Base-by-base conservation (phyloP, 1,140 invertebrate genomes). In the Oedothorax gibbosus region DNA sequence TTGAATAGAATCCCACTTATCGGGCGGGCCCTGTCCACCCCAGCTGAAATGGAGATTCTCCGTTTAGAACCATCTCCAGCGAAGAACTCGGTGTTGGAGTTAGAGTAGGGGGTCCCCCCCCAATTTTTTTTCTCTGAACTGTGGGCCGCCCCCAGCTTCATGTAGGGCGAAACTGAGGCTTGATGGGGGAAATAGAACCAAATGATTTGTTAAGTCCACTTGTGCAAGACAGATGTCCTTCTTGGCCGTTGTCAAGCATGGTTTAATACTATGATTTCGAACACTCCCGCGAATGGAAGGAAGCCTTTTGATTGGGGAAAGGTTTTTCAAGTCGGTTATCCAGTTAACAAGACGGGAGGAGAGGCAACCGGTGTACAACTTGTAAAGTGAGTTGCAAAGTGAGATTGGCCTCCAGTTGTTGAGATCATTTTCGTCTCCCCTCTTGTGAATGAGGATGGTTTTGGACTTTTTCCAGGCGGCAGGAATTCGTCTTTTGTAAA, bases 241-340 rank as follows among this genome's bases (percentile, higher is more conserved):
- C 12, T 80, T 79, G 9, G 54, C 4, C 20, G n/a, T 84, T 81
- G 0, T 88, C 88, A 90, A 57, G 78, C 18, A 11, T 87, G 57
- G 68, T 89, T 85, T 0, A 90, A 73, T 35, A 89, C 85, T 87
- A 90, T 71, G 90, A 86, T 91, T 81, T 90, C 90, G 10, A 88
- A 85, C 51, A 87, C 89, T 0, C 88, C 89, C 60, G 90, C 89
- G 65, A 87, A 87, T 10, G 77, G 80, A n/a, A 20, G 20, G 68
- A 90, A 90, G 0, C 88, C 89, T 90, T 90, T 64, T 89, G 89
- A 0, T 54, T 0, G 62, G 35, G n/a, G 76, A 86, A 0, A 90
- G 76, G 0, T 86, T 51, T 0, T 85, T 20, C 53, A 80, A 53
- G 2, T 60, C 2, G 0, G 5, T 12, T 3, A 62, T 4, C 87